These are phyloP conservation scores for Nylanderia fulva DNA, from an alignment of 1,140 invertebrate species.

Conservation along the genomic window DNA sequence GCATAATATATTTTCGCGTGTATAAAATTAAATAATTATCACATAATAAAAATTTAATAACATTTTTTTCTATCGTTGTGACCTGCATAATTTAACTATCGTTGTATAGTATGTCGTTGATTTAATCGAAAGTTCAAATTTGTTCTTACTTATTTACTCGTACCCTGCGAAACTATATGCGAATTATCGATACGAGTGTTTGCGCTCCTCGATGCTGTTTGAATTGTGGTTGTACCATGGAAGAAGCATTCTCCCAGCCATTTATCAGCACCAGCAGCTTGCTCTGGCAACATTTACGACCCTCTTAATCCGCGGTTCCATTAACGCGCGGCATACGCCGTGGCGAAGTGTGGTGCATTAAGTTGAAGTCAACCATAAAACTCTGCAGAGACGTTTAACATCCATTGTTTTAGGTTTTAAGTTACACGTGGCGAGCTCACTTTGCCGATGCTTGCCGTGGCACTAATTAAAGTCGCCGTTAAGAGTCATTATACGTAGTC, in stretches of 20 bases:
- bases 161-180: not conserved
- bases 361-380: slow-evolving; percentile 74
- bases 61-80: not conserved
- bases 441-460: slow-evolving; percentile 4
- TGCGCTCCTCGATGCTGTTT: slow-evolving; percentile 46
- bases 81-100: not conserved
- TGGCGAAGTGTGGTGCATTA: slow-evolving; percentile 71
- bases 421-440: slow-evolving; percentile 29
- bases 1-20: not conserved
- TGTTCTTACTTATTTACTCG: not conserved
- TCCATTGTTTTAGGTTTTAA: slow-evolving; percentile 59
- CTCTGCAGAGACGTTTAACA: slow-evolving; percentile 67
- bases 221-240: slow-evolving; percentile 38
- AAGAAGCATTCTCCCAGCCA: slow-evolving; percentile 62
- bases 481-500: slow-evolving; percentile 56
- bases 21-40: not conserved
- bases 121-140: not conserved
- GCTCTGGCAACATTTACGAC: slow-evolving; percentile 71
- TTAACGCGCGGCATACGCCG: slow-evolving; percentile 70
- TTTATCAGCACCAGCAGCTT: slow-evolving; percentile 73
- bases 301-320: slow-evolving; percentile 74
- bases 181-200: slow-evolving; percentile 54
- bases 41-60: not conserved
- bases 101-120: not conserved
- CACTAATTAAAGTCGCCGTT: slow-evolving; percentile 65